Percentiles rank a stretch among this genome's conserved stretches.
Evolutionary conservation across 2,888 invertebrate species (phyloP).

Genomic region (Athrips mouffetella): DNA sequence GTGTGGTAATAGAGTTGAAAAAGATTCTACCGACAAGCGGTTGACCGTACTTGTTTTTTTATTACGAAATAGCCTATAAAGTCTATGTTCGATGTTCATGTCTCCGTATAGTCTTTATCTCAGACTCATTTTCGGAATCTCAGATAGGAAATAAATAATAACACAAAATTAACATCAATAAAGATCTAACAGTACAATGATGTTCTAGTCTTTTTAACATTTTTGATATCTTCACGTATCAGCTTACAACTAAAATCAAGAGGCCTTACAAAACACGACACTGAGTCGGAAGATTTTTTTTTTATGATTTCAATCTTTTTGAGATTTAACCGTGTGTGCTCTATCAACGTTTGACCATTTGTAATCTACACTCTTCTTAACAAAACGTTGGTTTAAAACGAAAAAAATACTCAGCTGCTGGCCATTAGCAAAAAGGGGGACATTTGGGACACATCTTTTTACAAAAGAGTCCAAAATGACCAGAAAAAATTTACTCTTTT

Average conservation of each 20-base stretch:
- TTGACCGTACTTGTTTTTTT: too few species aligned
- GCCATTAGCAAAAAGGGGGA: slow-evolving; percentile 62
- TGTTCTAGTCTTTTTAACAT: slow-evolving; percentile 8
- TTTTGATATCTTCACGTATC: slow-evolving; percentile 4
- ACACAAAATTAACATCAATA: too few species aligned
- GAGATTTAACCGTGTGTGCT: slow-evolving; percentile 11
- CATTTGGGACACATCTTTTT: slow-evolving; percentile 65
- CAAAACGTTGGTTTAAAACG: slow-evolving; percentile 32
- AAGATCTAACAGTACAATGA: not conserved
- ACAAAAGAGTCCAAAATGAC: slow-evolving; percentile 70
- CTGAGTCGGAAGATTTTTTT: not conserved
- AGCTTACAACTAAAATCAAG: not conserved
- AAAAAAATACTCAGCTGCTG: slow-evolving; percentile 55
- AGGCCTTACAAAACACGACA: not conserved
- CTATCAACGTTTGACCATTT: slow-evolving; percentile 22
- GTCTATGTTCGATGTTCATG: too few species aligned
- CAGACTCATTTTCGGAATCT: too few species aligned
- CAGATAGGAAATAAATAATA: too few species aligned
- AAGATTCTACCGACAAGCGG: too few species aligned
- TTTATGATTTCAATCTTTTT: slow-evolving; percentile 1
- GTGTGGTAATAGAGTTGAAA: too few species aligned
- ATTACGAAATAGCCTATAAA: too few species aligned
- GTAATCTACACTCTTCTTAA: slow-evolving; percentile 51
- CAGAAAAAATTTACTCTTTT: slow-evolving; percentile 71
- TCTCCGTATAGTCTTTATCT: too few species aligned